These are phyloP conservation scores for Erythrocebus patas DNA, from an alignment of 2,113 vertebrate species.

Conservation along the genomic window DNA sequence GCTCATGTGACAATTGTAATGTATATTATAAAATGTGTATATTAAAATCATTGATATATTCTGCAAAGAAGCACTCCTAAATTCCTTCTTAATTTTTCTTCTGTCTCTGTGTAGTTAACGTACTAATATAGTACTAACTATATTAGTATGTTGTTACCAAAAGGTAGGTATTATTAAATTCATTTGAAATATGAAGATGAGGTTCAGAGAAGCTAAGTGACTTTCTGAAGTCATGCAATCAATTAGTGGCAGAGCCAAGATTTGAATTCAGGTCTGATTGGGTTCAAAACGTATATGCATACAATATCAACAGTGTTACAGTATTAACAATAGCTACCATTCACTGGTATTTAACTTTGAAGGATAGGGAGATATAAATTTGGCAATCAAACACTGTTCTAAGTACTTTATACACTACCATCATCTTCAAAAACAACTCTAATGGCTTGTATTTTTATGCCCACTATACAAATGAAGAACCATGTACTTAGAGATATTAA, in stretches of 20 bases:
- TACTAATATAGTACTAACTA: not conserved
- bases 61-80: not conserved
- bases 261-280: conserved; percentile 2
- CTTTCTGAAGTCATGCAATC: not conserved
- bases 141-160: not conserved
- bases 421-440: not conserved
- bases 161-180: not conserved
- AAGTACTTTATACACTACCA: not conserved
- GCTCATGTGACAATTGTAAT: not conserved
- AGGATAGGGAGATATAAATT: not conserved
- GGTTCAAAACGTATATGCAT: not conserved
- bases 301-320: not conserved
- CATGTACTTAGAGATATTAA: not conserved
- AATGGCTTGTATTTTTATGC: not conserved
- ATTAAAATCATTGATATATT: conserved; percentile 4
- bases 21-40: not conserved
- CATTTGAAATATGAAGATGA: conserved; percentile 29
- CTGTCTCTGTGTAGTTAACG: not conserved
- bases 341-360: not conserved
- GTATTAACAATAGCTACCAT: not conserved
- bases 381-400: not conserved
- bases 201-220: not conserved
- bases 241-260: not conserved
- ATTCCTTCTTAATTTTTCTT: not conserved
- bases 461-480: not conserved